These are phyloP conservation scores for Polylopha cassiicola DNA, from an alignment of 2,888 invertebrate genomes.

Conservation along the genomic window DNA sequence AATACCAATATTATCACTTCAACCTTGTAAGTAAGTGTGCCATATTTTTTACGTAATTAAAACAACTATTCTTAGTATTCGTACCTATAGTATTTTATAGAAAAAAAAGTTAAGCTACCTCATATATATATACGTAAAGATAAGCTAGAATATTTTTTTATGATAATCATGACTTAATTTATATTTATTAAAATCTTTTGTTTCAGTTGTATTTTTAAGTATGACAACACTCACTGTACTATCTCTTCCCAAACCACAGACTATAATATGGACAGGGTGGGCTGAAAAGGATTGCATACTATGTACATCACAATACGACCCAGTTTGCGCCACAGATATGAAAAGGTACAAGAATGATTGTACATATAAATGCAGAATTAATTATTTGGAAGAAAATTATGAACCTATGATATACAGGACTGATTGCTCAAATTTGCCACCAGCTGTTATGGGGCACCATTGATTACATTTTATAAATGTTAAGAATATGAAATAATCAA, in stretches of 20 bases:
- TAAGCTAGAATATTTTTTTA: no score
- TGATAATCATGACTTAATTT: no score
- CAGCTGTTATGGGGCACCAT: no score
- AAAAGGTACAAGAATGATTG: slow-evolving; percentile 38
- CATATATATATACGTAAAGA: no score
- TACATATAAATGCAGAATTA: slow-evolving; percentile 32
- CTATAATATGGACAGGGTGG: slow-evolving; percentile 25
- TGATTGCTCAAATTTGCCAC: slow-evolving; percentile 30
- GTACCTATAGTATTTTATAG: no score
- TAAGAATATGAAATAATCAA: no score
- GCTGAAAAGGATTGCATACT: slow-evolving; percentile 25
- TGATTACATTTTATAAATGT: no score
- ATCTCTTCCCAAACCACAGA: slow-evolving; percentile 8
- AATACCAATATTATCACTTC: no score
- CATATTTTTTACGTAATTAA: no score
- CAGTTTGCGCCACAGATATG: slow-evolving; percentile 37
- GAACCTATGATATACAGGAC: slow-evolving; percentile 24
- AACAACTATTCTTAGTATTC: no score
- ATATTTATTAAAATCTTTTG: slow-evolving; percentile 9
- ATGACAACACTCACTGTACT: slow-evolving; percentile 17
- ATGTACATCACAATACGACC: slow-evolving; percentile 42
- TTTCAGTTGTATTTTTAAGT: slow-evolving; percentile 31
- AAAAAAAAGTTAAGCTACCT: no score
- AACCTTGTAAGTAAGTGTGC: no score
- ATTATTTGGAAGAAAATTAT: slow-evolving; percentile 26